These are phyloP conservation scores for Cinclus mexicanus DNA, from an alignment of 2,113 vertebrate species.

Conservation along the genomic window DNA sequence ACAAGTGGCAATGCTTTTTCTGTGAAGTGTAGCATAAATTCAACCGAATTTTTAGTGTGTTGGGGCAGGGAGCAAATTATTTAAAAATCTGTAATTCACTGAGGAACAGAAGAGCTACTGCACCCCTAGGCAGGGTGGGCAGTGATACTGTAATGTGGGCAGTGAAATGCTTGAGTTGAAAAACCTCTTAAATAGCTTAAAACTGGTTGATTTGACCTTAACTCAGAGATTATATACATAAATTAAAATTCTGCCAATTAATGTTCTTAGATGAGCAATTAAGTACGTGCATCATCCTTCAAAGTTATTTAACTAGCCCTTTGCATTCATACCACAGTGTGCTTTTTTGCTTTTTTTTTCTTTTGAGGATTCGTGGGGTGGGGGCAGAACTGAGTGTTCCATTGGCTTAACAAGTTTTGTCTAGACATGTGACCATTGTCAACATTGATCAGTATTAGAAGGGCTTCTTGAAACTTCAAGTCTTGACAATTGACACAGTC, in stretches of 20 bases:
- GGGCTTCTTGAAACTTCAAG: not conserved
- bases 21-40: not conserved
- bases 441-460: not conserved
- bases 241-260: not conserved
- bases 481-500: not conserved
- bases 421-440: not conserved
- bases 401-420: not conserved
- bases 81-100: not conserved
- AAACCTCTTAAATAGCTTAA: not conserved
- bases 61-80: not conserved
- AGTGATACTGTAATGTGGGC: not conserved
- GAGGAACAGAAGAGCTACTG: not conserved
- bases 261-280: not conserved
- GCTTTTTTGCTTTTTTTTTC: not conserved
- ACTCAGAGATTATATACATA: not conserved
- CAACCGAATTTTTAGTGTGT: not conserved
- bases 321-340: not conserved
- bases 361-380: not conserved
- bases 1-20: not conserved
- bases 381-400: rapidly evolving
- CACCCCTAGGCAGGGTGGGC: not conserved
- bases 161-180: not conserved
- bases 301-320: not conserved
- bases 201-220: not conserved
- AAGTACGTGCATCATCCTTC: not conserved